phyloP scores from a whole-genome alignment of 2,113 vertebrate genomes.

The Sialia sialis region DNA sequence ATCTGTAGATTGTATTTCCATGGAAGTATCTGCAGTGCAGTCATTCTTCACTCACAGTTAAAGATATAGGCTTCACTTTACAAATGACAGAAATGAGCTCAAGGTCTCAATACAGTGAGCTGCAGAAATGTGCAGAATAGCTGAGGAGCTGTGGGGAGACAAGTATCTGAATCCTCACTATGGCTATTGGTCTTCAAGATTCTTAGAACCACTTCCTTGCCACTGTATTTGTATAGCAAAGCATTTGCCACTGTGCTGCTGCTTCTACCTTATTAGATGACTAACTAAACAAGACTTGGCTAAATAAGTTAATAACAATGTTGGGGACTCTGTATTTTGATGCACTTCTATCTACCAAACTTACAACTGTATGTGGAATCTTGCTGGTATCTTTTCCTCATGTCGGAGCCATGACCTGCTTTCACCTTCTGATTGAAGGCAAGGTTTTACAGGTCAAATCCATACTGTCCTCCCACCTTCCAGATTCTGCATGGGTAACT shows the following conservation, averaged over 20 bases:
- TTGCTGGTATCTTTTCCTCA: neutral
- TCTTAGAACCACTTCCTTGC: neutral
- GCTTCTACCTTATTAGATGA: neutral
- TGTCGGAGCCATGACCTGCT: neutral
- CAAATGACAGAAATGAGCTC: neutral
- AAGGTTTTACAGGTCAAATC: neutral
- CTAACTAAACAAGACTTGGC: neutral
- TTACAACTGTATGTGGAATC: neutral
- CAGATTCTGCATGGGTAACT: neutral
- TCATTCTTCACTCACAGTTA: neutral
- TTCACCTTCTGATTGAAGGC: neutral
- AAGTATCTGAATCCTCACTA: neutral
- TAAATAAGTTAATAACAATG: neutral
- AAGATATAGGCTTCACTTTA: neutral
- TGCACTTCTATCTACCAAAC: neutral
- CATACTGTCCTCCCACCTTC: neutral
- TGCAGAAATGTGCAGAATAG: neutral
- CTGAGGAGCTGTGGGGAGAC: neutral
- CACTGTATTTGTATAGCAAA: neutral
- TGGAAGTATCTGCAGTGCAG: neutral
- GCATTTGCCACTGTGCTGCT: neutral
- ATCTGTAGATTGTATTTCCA: neutral
- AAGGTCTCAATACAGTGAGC: neutral
- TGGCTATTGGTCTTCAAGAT: neutral
- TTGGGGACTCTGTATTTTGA: neutral